A percentile compares a stretch with the other conserved stretches of the same genome.
Evolutionary conservation across 2,888 invertebrate species (phyloP).

Genomic region (Cryptus viduatorius): DNA sequence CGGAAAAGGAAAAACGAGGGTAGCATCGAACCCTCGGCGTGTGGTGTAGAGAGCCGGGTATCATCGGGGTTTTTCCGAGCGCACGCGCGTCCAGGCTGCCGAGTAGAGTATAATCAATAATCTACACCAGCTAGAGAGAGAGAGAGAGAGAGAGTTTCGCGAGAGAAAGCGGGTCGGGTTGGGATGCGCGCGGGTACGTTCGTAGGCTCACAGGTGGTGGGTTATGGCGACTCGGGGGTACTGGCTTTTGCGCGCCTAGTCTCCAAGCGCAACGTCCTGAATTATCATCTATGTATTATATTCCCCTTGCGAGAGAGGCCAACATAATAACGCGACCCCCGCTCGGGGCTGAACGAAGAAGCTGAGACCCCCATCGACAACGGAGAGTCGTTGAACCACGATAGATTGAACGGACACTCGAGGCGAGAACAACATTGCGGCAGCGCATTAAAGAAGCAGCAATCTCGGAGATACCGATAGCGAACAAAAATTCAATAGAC

Average conservation of each 20-base stretch:
- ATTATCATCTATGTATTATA: conserved; percentile 23
- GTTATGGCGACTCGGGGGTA: conserved; percentile 44
- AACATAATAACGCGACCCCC: conserved; percentile 15
- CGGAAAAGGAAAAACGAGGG: background rate
- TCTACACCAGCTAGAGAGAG: conserved; percentile 60
- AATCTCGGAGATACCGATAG: background rate
- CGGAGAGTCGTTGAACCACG: conserved; percentile 41
- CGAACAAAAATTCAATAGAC: background rate
- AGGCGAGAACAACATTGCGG: conserved; percentile 19
- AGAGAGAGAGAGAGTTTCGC: background rate
- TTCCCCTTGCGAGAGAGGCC: conserved; percentile 17
- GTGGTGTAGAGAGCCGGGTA: background rate
- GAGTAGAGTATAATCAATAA: conserved; percentile 77
- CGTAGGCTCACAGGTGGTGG: conserved; percentile 66
- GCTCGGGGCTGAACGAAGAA: conserved; percentile 1
- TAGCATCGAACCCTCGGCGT: conserved; percentile 1
- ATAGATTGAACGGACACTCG: background rate
- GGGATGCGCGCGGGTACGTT: conserved; percentile 57
- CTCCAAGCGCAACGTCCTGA: conserved; percentile 50
- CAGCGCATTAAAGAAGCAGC: background rate
- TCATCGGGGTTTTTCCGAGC: conserved; percentile 53
- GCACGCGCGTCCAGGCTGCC: conserved; percentile 67
- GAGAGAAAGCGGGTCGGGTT: conserved; percentile 34
- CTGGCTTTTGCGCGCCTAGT: conserved; percentile 64
- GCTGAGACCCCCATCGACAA: background rate